Percentiles rank a stretch among this genome's conserved stretches.
These are phyloP conservation scores for Phalera bucephala DNA, from an alignment of 2,888 invertebrate genomes.

Conservation along the genomic window DNA sequence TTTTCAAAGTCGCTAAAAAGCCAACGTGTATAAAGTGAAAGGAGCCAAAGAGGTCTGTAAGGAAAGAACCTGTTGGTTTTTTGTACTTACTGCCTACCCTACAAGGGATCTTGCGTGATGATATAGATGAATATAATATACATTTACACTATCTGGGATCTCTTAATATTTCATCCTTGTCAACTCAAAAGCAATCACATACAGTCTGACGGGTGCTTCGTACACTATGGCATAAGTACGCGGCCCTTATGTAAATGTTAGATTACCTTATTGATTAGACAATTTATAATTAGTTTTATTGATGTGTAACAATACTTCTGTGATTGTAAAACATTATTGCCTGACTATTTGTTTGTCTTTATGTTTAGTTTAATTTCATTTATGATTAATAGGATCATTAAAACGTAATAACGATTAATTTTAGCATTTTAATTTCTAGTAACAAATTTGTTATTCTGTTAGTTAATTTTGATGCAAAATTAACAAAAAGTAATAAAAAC, in stretches of 20 bases:
- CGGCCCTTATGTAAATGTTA: slow-evolving; percentile 39
- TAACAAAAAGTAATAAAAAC: background rate
- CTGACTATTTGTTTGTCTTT: slow-evolving; percentile 45
- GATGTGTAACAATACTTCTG: slow-evolving; percentile 52
- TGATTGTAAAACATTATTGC: slow-evolving; percentile 57
- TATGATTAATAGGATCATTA: slow-evolving; percentile 34
- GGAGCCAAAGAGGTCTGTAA: no score
- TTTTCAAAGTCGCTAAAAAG: no score
- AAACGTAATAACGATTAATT: slow-evolving; percentile 23
- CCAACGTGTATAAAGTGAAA: no score
- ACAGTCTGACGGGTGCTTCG: no score
- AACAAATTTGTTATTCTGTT: background rate
- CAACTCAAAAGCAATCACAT: no score
- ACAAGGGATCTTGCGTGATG: no score
- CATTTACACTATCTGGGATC: no score
- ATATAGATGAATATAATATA: no score
- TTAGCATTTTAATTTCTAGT: slow-evolving; percentile 25
- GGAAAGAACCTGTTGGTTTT: no score
- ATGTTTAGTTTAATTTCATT: slow-evolving; percentile 41
- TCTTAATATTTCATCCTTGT: no score
- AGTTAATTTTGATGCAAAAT: background rate
- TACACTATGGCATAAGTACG: no score
- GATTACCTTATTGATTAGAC: slow-evolving; percentile 32
- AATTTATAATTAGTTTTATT: slow-evolving; percentile 27
- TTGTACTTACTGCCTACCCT: no score